Conservation (phyloP, 2,797 vertebrate species). For the Furcifer pardalis region DNA sequence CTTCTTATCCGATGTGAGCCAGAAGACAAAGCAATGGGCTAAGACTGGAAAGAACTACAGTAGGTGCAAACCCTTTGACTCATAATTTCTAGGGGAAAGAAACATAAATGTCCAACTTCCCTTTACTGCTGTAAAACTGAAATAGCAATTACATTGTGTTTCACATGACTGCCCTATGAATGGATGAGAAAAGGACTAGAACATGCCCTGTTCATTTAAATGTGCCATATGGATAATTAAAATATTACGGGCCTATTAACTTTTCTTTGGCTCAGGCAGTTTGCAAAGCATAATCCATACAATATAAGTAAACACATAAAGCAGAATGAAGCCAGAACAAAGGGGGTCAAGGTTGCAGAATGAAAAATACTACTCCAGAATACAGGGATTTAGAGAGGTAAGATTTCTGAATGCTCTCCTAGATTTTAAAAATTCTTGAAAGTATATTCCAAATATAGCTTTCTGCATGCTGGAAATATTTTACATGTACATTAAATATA, state of each 20-base stretch:
- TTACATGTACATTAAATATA: neutral
- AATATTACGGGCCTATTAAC: neutral
- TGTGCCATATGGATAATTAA: neutral
- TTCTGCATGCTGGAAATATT: neutral
- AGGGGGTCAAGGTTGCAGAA: neutral
- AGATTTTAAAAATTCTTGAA: neutral
- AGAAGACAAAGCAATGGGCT: neutral
- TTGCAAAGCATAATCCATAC: neutral
- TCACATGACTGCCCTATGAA: neutral
- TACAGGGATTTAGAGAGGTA: neutral
- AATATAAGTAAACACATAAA: neutral
- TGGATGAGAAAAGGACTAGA: neutral
- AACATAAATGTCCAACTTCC: neutral
- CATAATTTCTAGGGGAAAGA: neutral
- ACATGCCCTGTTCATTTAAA: neutral
- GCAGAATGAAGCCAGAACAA: neutral
- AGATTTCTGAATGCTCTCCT: neutral
- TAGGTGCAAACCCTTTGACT: neutral
- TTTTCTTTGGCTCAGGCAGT: neutral
- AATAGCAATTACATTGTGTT: neutral
- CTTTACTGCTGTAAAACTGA: neutral
- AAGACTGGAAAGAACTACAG: neutral
- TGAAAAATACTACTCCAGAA: neutral
- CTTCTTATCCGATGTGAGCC: neutral
- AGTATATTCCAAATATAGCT: neutral